Evolutionary conservation across 2,797 vertebrate genomes (phyloP).

Genomic region (Sitta carolinensis): DNA sequence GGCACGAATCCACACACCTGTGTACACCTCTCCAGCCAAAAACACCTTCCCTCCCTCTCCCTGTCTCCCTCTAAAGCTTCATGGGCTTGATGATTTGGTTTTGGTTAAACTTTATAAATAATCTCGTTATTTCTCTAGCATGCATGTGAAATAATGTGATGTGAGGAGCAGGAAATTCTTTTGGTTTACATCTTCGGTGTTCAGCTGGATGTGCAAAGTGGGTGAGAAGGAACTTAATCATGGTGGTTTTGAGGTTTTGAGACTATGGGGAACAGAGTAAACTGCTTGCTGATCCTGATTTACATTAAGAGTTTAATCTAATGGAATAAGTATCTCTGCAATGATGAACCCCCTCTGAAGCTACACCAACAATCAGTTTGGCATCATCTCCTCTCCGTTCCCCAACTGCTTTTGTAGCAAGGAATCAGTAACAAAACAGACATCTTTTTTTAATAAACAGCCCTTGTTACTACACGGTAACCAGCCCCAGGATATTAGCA

Average conservation of each 20-base stretch:
- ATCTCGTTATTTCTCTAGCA: background rate
- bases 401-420: background rate
- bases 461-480: background rate
- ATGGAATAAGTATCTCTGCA: background rate
- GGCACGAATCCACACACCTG: fast-evolving
- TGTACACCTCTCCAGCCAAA: background rate
- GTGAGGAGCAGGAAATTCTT: conserved; percentile 40
- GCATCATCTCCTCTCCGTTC: background rate
- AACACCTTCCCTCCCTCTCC: background rate
- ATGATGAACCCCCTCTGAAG: background rate
- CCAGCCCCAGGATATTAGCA: conserved; percentile 10
- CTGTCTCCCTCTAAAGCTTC: background rate
- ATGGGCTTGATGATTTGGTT: background rate
- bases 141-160: background rate
- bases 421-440: conserved; percentile 7
- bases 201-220: conserved; percentile 37
- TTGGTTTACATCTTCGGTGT: background rate
- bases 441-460: conserved; percentile 40
- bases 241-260: conserved; percentile 35
- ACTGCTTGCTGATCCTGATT: conserved; percentile 1
- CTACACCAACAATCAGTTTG: background rate
- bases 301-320: background rate
- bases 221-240: conserved; percentile 43
- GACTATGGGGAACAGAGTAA: conserved; percentile 8
- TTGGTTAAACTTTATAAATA: background rate